Percentiles rank a stretch among this genome's conserved stretches.
phyloP scores from a whole-genome alignment of 2,888 invertebrate genomes.

The Arenicola marina region DNA sequence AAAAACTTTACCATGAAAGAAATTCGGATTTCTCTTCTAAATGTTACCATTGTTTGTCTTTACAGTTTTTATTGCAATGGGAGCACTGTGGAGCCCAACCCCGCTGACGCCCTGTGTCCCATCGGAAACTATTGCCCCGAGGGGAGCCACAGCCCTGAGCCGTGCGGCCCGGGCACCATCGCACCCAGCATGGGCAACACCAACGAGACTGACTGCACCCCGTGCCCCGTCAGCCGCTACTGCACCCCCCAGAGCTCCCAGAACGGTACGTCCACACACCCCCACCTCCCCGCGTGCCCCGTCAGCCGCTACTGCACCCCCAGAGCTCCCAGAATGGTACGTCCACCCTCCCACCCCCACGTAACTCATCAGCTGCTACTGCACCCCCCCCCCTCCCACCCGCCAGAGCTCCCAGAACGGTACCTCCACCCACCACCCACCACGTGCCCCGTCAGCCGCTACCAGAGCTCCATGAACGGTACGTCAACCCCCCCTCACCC shows the following conservation, averaged over 20 bases:
- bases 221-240: conserved; percentile 51
- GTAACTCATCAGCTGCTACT: conserved; percentile 52
- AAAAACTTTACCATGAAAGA: too few species aligned
- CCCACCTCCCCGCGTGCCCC: conserved; percentile 53
- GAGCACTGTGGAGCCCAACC: conserved; percentile 48
- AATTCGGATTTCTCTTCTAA: too few species aligned
- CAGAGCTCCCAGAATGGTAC: conserved; percentile 48
- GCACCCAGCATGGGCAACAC: conserved; percentile 47
- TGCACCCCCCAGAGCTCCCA: conserved; percentile 52
- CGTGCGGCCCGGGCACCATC: conserved; percentile 54
- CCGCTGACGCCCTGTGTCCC: conserved; percentile 47
- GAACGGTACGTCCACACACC: conserved; percentile 39
- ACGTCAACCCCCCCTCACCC: conserved; percentile 39
- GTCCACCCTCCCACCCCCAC: conserved; percentile 42
- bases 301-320: conserved; percentile 51
- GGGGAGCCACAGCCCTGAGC: conserved; percentile 43
- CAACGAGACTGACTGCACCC: conserved; percentile 49
- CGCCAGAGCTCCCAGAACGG: conserved; percentile 51
- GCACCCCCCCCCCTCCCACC: too few species aligned
- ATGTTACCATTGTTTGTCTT: too few species aligned
- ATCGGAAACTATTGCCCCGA: conserved; percentile 58
- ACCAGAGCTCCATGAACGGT: conserved; percentile 50
- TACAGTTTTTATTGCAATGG: conserved; percentile 56
- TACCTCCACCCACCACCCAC: conserved; percentile 28
- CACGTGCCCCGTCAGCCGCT: conserved; percentile 51